Evolutionary conservation across 2,888 invertebrate species (phyloP).

Genomic region (Tenthredo distinguenda): DNA sequence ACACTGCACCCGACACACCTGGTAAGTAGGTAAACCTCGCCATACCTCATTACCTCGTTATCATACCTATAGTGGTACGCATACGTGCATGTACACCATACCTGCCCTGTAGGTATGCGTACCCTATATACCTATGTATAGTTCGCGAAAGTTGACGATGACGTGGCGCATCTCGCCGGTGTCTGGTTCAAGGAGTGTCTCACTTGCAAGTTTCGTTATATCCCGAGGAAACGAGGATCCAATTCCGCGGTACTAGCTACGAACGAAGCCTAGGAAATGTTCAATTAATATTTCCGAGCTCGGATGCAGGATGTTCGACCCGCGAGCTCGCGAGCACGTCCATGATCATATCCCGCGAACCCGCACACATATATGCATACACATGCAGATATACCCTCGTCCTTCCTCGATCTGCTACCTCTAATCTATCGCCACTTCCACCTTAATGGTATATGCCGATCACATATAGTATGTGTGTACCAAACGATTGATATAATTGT

Average conservation of each 20-base stretch:
- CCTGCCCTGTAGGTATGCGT: not conserved
- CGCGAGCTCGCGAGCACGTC: not conserved
- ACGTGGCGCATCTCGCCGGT: conserved; percentile 6
- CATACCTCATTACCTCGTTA: not conserved
- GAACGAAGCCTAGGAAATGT: conserved; percentile 61
- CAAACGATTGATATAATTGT: not conserved
- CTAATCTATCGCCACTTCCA: not conserved
- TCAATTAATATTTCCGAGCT: conserved; percentile 66
- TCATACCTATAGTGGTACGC: not conserved
- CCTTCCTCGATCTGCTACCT: not conserved
- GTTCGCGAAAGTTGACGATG: conserved; percentile 30
- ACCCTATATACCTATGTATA: not conserved
- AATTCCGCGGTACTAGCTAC: conserved; percentile 50
- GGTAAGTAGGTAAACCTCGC: conserved; percentile 59
- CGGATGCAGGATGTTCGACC: not conserved
- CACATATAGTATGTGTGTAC: not conserved
- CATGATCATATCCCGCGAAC: not conserved
- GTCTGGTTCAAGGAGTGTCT: conserved; percentile 44
- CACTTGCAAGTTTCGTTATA: not conserved
- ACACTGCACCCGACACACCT: conserved; percentile 67
- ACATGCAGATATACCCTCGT: not conserved
- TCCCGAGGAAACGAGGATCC: not conserved
- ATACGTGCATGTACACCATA: not conserved
- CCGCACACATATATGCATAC: not conserved
- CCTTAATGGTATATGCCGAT: not conserved